A percentile compares a stretch with the other conserved stretches of the same genome.
phyloP scores from a whole-genome alignment of 2,888 invertebrate species.

The Melanostoma mellinum region DNA sequence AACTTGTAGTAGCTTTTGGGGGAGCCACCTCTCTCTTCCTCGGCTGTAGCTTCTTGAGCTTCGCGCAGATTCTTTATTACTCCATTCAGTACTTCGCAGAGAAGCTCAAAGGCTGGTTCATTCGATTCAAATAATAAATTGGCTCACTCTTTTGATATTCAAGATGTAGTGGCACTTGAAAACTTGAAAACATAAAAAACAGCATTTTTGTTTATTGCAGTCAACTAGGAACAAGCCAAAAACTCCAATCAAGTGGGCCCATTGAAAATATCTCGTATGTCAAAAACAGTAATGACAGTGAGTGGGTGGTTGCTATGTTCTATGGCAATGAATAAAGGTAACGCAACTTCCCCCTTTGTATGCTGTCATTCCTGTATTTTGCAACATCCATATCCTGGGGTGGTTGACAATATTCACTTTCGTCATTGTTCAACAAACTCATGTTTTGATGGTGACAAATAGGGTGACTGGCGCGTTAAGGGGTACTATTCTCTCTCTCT shows the following conservation, averaged over 20 bases:
- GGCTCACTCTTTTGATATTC: neutral
- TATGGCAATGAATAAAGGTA: slow-evolving; percentile 11
- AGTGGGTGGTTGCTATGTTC: slow-evolving; percentile 48
- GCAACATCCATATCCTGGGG: slow-evolving; percentile 16
- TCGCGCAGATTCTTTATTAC: slow-evolving; percentile 70
- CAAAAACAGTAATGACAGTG: slow-evolving; percentile 13
- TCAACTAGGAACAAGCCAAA: slow-evolving; percentile 18
- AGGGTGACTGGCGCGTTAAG: slow-evolving; percentile 21
- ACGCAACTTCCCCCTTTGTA: slow-evolving; percentile 4
- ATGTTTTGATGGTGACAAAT: slow-evolving; percentile 33
- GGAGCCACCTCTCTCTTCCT: slow-evolving; percentile 80
- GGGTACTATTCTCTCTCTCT: slow-evolving; percentile 12
- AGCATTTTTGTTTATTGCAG: neutral
- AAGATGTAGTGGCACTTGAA: slow-evolving; percentile 18
- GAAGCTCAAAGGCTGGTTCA: slow-evolving; percentile 26
- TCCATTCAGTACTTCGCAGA: slow-evolving; percentile 36
- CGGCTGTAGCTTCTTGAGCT: slow-evolving; percentile 80
- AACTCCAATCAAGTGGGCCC: slow-evolving; percentile 39
- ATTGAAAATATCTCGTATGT: slow-evolving; percentile 50
- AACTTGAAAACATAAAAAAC: slow-evolving; percentile 7
- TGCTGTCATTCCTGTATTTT: neutral
- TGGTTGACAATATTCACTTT: slow-evolving; percentile 15
- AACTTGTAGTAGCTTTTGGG: slow-evolving; percentile 80
- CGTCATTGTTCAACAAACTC: slow-evolving; percentile 2
- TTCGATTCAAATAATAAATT: slow-evolving; percentile 37